Evolutionary conservation across 23 tunicate genomes (phyloP).

Genomic region (Ciona savignyi): DNA sequence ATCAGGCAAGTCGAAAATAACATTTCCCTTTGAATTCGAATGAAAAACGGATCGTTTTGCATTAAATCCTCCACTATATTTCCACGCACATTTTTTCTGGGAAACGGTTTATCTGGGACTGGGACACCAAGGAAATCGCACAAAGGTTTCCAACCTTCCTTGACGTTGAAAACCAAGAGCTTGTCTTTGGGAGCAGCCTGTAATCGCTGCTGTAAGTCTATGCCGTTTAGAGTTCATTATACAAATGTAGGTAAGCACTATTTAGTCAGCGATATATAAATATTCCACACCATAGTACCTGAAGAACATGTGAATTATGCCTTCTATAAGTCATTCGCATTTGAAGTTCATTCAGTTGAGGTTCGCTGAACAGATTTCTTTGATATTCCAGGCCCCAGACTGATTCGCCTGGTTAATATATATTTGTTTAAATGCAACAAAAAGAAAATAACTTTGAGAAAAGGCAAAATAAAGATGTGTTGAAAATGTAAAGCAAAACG

Average conservation of each 20-base stretch:
- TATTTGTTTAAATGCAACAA: too few relatives aligned
- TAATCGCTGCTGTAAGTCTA: too few relatives aligned
- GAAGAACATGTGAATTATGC: background rate
- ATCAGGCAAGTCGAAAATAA: background rate
- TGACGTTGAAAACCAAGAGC: background rate
- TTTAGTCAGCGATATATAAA: too few relatives aligned
- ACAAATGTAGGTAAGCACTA: too few relatives aligned
- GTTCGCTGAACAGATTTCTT: background rate
- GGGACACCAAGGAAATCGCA: background rate
- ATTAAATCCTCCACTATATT: background rate
- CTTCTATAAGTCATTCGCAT: background rate
- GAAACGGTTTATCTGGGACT: slow-evolving; percentile 2
- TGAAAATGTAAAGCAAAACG: too few relatives aligned
- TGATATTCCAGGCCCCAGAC: background rate
- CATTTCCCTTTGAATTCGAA: slow-evolving; percentile 2
- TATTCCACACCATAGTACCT: too few relatives aligned
- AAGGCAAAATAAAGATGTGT: too few relatives aligned
- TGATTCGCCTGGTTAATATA: background rate
- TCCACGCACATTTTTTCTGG: slow-evolving; percentile 1
- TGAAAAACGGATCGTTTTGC: background rate
- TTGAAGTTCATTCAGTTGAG: background rate
- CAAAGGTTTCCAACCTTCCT: slow-evolving; percentile 3
- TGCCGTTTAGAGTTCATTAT: too few relatives aligned
- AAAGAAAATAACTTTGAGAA: too few relatives aligned
- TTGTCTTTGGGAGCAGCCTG: background rate